Evolutionary conservation across 2,888 invertebrate species (phyloP), one percentile per base, ranked within the genome.

Genomic region (Eulithis testata): DNA sequence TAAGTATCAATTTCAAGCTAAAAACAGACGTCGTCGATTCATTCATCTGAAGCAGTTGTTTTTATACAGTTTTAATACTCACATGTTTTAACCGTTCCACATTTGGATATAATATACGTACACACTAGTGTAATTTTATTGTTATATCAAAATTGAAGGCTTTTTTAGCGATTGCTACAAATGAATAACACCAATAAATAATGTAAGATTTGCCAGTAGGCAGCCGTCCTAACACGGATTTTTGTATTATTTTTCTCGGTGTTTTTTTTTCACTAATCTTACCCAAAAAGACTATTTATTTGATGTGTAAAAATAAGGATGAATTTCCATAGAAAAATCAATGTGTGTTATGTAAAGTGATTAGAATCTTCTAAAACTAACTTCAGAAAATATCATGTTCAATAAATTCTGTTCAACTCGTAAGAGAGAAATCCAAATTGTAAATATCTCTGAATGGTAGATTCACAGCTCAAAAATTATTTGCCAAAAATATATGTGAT

Each of bases 401-500:
- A 31, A 1, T 31, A 31, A 27, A 31, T 27, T 27, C 50, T 21
- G 21, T 4, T 4, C 4, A 53, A 40, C 7, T 37, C 12, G n/a
- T 51, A n/a, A 51, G 8, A 14, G 7, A 2, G 2, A 21, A 31
- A 54, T 63, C 37, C 59, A 62, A 70, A 71, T 69, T 70, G 67
- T 67, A 43, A 40, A 56, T 43, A 53, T 21, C 54, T 40, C 65
- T 60, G 60, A 37, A 47, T 44, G 68, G 67, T 72, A 68, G 68
- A 84, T 81, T 79, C 83, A 85, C 76, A 86, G 87, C 85, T 88
- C 86, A 88, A 80, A 81, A 83, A 81, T 79, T 79, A 87, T 88
- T 90, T 90, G 91, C 91, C 91, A 92, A 92, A 91, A 84, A 79
- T 83, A 82, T 82, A 86, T 91, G 89, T 91, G 90, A 91, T 91